These are phyloP conservation scores for Urocitellus parryii DNA, from an alignment of 2,113 vertebrate genomes.

Conservation along the genomic window DNA sequence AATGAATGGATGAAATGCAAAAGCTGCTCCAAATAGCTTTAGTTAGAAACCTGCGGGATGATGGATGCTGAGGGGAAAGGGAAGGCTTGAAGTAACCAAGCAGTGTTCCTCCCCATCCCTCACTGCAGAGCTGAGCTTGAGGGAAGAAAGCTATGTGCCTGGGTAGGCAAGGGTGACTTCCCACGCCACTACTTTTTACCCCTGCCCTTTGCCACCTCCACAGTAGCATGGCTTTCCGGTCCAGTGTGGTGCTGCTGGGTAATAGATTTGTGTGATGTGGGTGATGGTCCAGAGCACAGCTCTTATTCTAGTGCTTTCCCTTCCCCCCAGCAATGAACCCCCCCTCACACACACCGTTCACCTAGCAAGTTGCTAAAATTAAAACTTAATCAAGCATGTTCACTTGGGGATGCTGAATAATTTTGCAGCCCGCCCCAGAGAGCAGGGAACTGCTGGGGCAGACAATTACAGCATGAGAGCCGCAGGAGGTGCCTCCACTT, in stretches of 20 bases:
- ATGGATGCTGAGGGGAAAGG: not conserved
- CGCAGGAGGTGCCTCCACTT: not conserved
- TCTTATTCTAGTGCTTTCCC: conserved; percentile 28
- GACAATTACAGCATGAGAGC: not conserved
- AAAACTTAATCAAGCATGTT: conserved; percentile 95
- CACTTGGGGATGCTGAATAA: conserved; percentile 92
- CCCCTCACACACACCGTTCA: conserved; percentile 78
- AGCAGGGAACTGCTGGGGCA: conserved; percentile 55
- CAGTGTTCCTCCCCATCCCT: not conserved
- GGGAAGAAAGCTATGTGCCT: not conserved
- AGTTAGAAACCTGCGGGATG: not conserved
- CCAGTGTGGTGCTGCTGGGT: not conserved
- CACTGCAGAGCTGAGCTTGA: not conserved
- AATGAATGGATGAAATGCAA: not conserved
- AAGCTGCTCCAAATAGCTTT: conserved; percentile 8
- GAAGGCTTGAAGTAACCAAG: conserved; percentile 21
- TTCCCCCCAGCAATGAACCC: not conserved
- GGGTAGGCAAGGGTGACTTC: not conserved
- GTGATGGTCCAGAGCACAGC: conserved; percentile 26
- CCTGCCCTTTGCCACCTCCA: conserved; percentile 21
- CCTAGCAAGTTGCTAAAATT: conserved; percentile 93
- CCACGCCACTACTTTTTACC: conserved; percentile 30
- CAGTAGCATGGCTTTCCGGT: not conserved
- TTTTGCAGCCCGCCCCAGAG: conserved; percentile 87
- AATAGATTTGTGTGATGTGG: conserved; percentile 51